Evolutionary conservation across 2,888 invertebrate genomes (phyloP).

Genomic region (Apeira syringaria): DNA sequence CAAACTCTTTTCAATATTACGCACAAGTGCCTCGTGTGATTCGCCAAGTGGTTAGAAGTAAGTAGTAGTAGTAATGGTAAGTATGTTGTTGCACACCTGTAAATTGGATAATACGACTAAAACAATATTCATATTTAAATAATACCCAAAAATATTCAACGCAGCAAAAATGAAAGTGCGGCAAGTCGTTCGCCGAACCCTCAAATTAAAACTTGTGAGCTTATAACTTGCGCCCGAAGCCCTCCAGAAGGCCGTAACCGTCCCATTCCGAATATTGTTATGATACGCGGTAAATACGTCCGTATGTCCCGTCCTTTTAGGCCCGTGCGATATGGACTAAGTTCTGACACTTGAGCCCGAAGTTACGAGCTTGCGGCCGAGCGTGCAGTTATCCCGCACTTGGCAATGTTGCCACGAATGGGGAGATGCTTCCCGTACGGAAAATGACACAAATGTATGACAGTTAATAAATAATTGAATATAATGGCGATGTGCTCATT

Average conservation of each 20-base stretch:
- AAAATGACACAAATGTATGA: conserved; percentile 18
- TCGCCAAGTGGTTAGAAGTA: too few relatives aligned
- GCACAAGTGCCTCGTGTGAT: too few relatives aligned
- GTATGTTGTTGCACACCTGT: too few relatives aligned
- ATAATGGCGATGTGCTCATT: too few relatives aligned
- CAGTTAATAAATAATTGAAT: conserved; percentile 18
- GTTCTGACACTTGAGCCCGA: conserved; percentile 23
- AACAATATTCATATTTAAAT: not conserved
- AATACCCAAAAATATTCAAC: not conserved
- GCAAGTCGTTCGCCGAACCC: conserved; percentile 16
- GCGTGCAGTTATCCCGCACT: conserved; percentile 13
- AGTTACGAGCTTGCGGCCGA: conserved; percentile 24
- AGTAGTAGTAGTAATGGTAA: too few relatives aligned
- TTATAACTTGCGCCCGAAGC: conserved; percentile 16
- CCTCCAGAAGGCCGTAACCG: conserved; percentile 10
- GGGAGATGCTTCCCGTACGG: conserved; percentile 15
- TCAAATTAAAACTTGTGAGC: conserved; percentile 19
- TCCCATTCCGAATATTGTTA: conserved; percentile 29
- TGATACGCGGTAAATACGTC: conserved; percentile 28
- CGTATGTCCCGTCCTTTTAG: conserved; percentile 23
- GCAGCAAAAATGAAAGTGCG: not conserved
- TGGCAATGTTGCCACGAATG: conserved; percentile 12
- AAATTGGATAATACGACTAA: too few relatives aligned
- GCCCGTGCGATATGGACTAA: conserved; percentile 25
- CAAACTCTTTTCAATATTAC: too few relatives aligned